Base-by-base conservation (phyloP, 2,113 vertebrate species). In the Prionailurus bengalensis region DNA sequence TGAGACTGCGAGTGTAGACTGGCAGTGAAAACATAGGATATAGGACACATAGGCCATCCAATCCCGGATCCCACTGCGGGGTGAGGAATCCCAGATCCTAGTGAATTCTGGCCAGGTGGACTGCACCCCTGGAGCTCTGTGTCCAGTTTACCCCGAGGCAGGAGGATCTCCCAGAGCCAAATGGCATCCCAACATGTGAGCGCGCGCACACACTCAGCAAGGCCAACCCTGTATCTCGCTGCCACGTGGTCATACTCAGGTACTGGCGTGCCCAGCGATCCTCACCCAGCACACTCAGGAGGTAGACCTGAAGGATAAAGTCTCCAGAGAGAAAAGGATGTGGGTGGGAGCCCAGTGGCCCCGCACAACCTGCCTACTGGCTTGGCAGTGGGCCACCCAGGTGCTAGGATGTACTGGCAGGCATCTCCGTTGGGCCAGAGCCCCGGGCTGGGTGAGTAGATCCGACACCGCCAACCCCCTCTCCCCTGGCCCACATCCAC, bases 11-110 rank as follows among this genome's bases (percentile, higher is more conserved):
- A 19, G 3, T 8, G 42, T 15, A 63, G 11, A 53, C 23, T 25
- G 89, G 42, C 2, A 7, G 21, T 31, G 39, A 80, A 21, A 33
- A 39, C 4, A 1, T 70, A n/a, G 61, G 29, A 17, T 9, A n/a
- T 14, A 19, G 15, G 66, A 19, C 39, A 25, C 27, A 78, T 17
- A 19, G 21, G 39, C 7, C 25, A 48, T 55, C 66, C 11, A 39
- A 29, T 31, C 31, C n/a, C 21, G 3, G 1, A n/a, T 27, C 3
- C 31, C 5, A 16, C 2, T 8, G 31, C 31, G 0, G 1, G 1
- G 58, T 15, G 36, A 89, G 45, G 29, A 93, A 58, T 74, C 39
- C 11, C 1, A 0, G 16, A 21, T 76, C 42, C 15, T 29, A 17
- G 6, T 0, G 63, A 97, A 48, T 83, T 92, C 4, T 0, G 6